Conservation (phyloP, 1,140 invertebrate species). For the Zaprionus capensis region DNA sequence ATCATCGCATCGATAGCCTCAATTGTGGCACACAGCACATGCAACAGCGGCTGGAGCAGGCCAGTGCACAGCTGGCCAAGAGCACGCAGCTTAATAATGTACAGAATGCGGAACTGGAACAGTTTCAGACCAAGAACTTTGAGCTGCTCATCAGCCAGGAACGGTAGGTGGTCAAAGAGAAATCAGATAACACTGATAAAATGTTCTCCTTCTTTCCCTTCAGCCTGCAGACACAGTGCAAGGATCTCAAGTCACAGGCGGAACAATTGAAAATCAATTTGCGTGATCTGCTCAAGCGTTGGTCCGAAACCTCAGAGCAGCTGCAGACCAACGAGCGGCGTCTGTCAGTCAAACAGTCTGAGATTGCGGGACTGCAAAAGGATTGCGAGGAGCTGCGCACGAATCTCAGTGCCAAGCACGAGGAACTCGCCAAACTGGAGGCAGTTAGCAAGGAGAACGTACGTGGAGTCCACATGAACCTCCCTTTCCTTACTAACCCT, state of each 20-base stretch:
- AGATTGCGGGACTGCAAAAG: slow-evolving; percentile 59
- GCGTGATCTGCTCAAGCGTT: slow-evolving; percentile 72
- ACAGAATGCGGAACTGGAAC: slow-evolving; percentile 75
- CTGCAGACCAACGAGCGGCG: slow-evolving; percentile 72
- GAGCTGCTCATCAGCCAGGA: slow-evolving; percentile 81
- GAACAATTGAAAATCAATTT: slow-evolving; percentile 70
- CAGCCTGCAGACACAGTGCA: slow-evolving; percentile 75
- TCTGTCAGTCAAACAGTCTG: slow-evolving; percentile 65
- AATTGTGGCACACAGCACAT: slow-evolving; percentile 50
- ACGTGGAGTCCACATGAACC: neutral
- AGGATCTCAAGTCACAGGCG: slow-evolving; percentile 75
- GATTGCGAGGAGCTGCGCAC: slow-evolving; percentile 63
- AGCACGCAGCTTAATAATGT: slow-evolving; percentile 68
- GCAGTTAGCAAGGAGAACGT: slow-evolving; percentile 72
- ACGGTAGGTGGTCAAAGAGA: slow-evolving; percentile 45
- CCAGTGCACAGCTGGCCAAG: slow-evolving; percentile 59
- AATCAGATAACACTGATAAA: neutral
- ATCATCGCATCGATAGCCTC: slow-evolving; percentile 79
- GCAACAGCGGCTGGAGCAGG: slow-evolving; percentile 74
- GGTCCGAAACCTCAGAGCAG: slow-evolving; percentile 67
- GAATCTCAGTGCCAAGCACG: slow-evolving; percentile 54
- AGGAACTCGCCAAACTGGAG: slow-evolving; percentile 68
- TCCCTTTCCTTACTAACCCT: neutral
- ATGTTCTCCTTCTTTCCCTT: neutral
- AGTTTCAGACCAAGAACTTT: slow-evolving; percentile 79